Evolutionary conservation across 2,888 invertebrate species (phyloP).

Genomic region (Aspidiotus rigidus): DNA sequence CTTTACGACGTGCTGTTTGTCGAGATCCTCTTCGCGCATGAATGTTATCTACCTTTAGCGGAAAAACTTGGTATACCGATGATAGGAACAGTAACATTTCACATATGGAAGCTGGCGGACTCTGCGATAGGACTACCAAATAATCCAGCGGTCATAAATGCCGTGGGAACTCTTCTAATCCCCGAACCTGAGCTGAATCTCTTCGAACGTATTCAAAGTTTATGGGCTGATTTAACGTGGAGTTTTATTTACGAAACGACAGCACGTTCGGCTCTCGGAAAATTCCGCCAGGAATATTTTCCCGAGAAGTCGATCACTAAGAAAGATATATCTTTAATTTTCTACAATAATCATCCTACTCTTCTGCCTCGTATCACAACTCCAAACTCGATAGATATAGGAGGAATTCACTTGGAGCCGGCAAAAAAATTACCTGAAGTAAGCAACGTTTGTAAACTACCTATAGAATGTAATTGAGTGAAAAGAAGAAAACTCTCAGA

Average conservation of each 20-base stretch:
- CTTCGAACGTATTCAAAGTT: conserved; percentile 5
- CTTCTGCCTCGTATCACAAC: conserved; percentile 1
- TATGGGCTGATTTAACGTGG: not conserved
- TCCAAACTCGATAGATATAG: conserved; percentile 13
- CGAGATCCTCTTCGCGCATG: not conserved
- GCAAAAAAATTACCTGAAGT: conserved; percentile 15
- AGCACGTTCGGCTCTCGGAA: not conserved
- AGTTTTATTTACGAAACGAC: not conserved
- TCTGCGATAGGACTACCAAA: not conserved
- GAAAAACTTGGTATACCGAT: conserved; percentile 3
- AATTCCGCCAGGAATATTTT: conserved; percentile 1
- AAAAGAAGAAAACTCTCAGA: too few species aligned
- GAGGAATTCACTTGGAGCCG: too few species aligned
- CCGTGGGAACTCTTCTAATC: too few species aligned
- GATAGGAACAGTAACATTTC: not conserved
- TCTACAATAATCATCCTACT: too few species aligned
- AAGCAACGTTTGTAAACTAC: too few species aligned
- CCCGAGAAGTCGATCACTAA: not conserved
- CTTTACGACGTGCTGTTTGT: conserved; percentile 10
- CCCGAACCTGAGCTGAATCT: too few species aligned
- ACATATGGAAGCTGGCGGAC: not conserved
- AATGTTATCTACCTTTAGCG: conserved; percentile 11
- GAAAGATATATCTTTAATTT: too few species aligned
- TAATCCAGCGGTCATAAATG: not conserved
- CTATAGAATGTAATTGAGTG: too few species aligned